A percentile compares a stretch with the other conserved stretches of the same genome.
Conservation (phyloP, 2,888 invertebrate species). For the Arenicola marina region DNA sequence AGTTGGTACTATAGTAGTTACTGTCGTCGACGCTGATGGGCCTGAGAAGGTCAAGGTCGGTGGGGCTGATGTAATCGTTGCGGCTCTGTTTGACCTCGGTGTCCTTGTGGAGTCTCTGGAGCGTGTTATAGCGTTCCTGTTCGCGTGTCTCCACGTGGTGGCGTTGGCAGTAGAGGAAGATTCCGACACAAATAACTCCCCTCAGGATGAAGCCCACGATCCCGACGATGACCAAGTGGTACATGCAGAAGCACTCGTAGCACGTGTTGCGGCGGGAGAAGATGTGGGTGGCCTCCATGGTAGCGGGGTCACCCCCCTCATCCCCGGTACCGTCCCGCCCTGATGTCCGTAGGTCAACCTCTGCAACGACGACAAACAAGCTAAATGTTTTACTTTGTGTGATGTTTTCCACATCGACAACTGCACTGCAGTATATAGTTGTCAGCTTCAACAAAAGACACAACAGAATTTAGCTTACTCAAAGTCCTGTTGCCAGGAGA, state of each 20-base stretch:
- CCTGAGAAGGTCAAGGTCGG: background rate
- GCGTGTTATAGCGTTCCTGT: background rate
- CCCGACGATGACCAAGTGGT: constrained; percentile 21
- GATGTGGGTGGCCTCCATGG: no score
- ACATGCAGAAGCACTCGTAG: constrained; percentile 3
- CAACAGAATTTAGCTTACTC: no score
- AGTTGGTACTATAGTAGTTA: background rate
- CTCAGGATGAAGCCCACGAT: constrained; percentile 21
- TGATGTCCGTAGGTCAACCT: no score
- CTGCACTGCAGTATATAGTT: no score
- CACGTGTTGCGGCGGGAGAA: background rate
- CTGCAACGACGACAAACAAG: no score
- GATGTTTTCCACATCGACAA: no score
- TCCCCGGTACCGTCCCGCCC: no score
- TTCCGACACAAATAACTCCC: constrained; percentile 11
- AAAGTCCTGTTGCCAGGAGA: no score
- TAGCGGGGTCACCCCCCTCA: no score
- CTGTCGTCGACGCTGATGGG: background rate
- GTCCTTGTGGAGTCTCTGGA: background rate
- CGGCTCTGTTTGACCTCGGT: background rate
- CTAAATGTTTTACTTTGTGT: no score
- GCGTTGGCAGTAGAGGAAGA: constrained; percentile 7
- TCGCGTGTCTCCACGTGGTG: background rate
- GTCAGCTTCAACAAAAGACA: no score
- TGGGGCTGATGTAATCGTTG: background rate